Conservation (phyloP, 2,888 invertebrate genomes). For the Caenorhabditis imperialis region DNA sequence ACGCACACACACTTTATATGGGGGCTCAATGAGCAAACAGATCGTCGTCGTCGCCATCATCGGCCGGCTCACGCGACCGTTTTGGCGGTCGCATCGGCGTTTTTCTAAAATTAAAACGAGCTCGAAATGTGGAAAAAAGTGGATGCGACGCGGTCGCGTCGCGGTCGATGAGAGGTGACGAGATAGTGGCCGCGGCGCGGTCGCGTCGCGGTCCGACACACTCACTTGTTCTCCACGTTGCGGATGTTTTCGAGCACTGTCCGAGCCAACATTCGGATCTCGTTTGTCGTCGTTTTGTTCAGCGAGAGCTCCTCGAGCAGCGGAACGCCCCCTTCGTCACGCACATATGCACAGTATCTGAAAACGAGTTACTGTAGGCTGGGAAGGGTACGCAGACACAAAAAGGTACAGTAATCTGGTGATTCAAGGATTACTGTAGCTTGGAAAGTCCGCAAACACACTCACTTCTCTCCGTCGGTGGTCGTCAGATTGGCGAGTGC, state of each 20-base stretch:
- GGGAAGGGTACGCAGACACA: too few species aligned
- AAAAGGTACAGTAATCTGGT: too few species aligned
- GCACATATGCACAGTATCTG: constrained; percentile 91
- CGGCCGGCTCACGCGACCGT: constrained; percentile 24
- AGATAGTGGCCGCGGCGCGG: background rate
- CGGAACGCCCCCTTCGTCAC: constrained; percentile 88
- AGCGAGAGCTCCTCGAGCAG: constrained; percentile 82
- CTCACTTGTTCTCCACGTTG: constrained; percentile 39
- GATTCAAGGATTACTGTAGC: background rate
- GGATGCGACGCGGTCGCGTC: background rate
- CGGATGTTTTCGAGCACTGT: constrained; percentile 65
- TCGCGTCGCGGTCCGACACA: background rate
- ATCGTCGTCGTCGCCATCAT: constrained; percentile 28
- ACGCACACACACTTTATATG: too few species aligned
- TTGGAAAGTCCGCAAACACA: too few species aligned
- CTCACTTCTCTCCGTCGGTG: constrained; percentile 85
- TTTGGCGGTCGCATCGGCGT: constrained; percentile 24
- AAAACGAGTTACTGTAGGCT: constrained; percentile 79
- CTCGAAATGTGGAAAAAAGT: too few species aligned
- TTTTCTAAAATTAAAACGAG: too few species aligned
- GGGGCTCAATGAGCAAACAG: too few species aligned
- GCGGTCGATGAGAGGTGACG: background rate
- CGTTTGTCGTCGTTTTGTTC: constrained; percentile 58
- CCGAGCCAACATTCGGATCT: constrained; percentile 57
- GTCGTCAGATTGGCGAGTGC: constrained; percentile 94